Conservation (phyloP, 2,888 invertebrate genomes). For the Chrysolina oricalcia region DNA sequence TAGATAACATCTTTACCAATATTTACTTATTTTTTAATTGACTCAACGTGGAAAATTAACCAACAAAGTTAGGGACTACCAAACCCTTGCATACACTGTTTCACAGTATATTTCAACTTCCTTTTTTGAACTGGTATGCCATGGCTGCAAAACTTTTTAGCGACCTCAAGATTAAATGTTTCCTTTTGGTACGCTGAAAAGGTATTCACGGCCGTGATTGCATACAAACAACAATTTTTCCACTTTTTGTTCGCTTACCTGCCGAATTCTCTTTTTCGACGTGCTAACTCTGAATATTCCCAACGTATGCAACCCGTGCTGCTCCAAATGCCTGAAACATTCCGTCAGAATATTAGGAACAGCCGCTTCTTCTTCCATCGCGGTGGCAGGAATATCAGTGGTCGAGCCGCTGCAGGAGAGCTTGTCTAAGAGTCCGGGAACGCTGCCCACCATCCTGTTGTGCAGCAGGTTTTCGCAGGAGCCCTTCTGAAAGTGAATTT, state of each 20-base stretch:
- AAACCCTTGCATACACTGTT: no score
- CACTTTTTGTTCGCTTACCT: constrained; percentile 74
- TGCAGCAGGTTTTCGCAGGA: constrained; percentile 82
- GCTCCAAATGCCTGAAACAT: constrained; percentile 88
- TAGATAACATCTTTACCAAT: no score
- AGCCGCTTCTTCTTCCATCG: constrained; percentile 71
- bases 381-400: constrained; percentile 71
- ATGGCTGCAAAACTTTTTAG: no score
- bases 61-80: no score
- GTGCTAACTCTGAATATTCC: constrained; percentile 95
- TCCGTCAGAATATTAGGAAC: constrained; percentile 86
- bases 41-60: no score
- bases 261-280: constrained; percentile 92
- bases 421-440: constrained; percentile 70
- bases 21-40: no score
- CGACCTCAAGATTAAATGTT: no score
- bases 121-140: no score
- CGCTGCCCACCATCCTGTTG: constrained; percentile 73
- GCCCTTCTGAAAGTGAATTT: constrained; percentile 77
- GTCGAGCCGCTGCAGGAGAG: constrained; percentile 70
- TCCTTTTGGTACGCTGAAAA: no score
- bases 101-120: no score
- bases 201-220: no score
- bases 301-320: constrained; percentile 86
- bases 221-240: no score